Conservation (phyloP, 2,797 vertebrate species). For the Anguilla megastoma region DNA sequence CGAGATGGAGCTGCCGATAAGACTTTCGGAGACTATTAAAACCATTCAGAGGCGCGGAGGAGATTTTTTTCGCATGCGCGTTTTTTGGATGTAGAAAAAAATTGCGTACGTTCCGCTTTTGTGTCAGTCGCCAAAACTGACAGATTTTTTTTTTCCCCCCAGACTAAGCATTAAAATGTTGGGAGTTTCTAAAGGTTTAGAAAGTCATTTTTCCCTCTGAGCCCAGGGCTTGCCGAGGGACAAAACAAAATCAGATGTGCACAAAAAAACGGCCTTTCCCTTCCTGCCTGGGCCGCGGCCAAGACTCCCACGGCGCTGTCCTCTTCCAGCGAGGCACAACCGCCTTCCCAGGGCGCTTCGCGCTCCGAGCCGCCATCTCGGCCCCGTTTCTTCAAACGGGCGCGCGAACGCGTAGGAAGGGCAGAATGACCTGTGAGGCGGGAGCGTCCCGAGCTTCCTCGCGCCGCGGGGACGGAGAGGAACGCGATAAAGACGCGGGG, state of each 20-base stretch:
- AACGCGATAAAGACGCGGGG: slow-evolving; percentile 29
- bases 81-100: slow-evolving; percentile 39
- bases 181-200: slow-evolving; percentile 40
- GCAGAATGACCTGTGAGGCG: slow-evolving; percentile 29
- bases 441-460: not conserved
- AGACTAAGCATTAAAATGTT: slow-evolving; percentile 35
- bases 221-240: slow-evolving; percentile 52
- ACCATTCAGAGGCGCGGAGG: slow-evolving; percentile 33
- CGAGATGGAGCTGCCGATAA: slow-evolving; percentile 37
- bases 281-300: slow-evolving; percentile 29
- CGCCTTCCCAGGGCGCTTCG: slow-evolving; percentile 23
- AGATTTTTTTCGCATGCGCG: slow-evolving; percentile 62
- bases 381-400: slow-evolving; percentile 12
- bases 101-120: slow-evolving; percentile 61
- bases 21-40: slow-evolving; percentile 37
- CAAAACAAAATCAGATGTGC: slow-evolving; percentile 61
- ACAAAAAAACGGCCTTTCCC: slow-evolving; percentile 32
- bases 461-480: slow-evolving; percentile 19
- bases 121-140: slow-evolving; percentile 69
- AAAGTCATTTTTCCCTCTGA: slow-evolving; percentile 65
- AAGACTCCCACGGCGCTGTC: slow-evolving; percentile 33
- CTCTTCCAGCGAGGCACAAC: slow-evolving; percentile 18
- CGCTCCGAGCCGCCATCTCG: slow-evolving; percentile 21
- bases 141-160: slow-evolving; percentile 32
- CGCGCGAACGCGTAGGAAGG: not conserved